Base-by-base conservation (phyloP, 2,113 vertebrate genomes). In the Aphelocoma coerulescens region DNA sequence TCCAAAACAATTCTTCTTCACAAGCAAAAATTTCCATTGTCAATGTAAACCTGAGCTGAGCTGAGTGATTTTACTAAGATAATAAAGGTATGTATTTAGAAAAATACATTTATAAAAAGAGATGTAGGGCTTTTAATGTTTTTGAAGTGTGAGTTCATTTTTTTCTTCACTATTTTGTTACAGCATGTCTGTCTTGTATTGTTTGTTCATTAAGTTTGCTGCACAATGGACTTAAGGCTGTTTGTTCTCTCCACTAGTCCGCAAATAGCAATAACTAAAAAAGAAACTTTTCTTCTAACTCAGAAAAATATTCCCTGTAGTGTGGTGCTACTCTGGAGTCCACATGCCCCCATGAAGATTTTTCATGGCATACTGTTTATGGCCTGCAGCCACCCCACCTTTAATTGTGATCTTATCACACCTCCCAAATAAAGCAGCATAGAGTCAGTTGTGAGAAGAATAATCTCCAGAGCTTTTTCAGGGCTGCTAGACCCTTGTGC, bases 91-190 rank as follows among this genome's bases (percentile, higher is more conserved):
- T 5, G 21, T 8, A 55, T 54, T 80, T 83, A 74, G 27, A 68
- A 54, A 33, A 88, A 77, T 46, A 37, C 2, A 11, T 73, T 59
- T 49, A 67, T 41, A 9, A 57, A 76, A 44, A 41, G 1, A 81
- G 2, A 14, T 16, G 3, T n/a, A 62, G 22, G 11, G 0, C 0
- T 10, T 96, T 35, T 32, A 48, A 21, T 57, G 12, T 27, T n/a
- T 54, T 91, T 73, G 33, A n/a, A 27, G 7, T 30, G 16, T 2
- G 2, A 4, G 6, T n/a, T 71, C 27, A 21, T 3, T 16, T 44
- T 55, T 41, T 62, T 58, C 46, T 52, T 23, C 16, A 55, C 6
- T 63, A 8, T 37, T 65, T 14, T 52, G 6, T 7, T 85, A 17
- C 21, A 49, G 3, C 33, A 13, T 67, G 30, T 72, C 16, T 49